Evolutionary conservation across 1,140 invertebrate species (phyloP), one percentile per base, ranked within the genome.

Genomic region (Aphaenogaster ashmeadi): DNA sequence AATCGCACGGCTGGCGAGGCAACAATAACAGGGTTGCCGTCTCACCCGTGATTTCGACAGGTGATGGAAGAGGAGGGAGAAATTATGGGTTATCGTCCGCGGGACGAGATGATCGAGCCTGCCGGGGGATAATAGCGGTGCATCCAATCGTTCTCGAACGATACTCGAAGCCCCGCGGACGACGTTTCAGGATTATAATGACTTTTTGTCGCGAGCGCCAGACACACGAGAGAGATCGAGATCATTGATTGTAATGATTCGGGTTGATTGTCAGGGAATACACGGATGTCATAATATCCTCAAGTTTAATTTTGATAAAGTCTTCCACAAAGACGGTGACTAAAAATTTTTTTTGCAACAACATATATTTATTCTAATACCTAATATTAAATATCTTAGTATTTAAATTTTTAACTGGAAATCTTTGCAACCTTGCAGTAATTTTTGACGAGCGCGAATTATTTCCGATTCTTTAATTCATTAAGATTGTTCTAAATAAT

Each of bases 91-190:
- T 64, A 52, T 71, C 64, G 67, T 52, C 56, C 78, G 38, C 64
- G 67, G 44, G 78, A 62, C 41, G 77, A 52, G 81, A 84, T 77
- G 74, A 88, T 90, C 67, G 54, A 54, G 50, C 15, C 72, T 78
- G 69, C 56, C 71, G 41, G 41, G 33, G 80, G 75, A 90, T 90
- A 90, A 90, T 90, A 71, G 79, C 80, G 67, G 56, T 90, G 74
- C 89, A 78, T 87, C 72, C 71, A 36, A 83, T 52, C 69, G 41
- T 87, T 83, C 69, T 83, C 77, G 50, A 47, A 27, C 52, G 60
- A 54, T 52, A 47, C 15, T 50, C n/a, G 58, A 44, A 21, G 21
- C 56, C 15, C 36, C 78, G 47, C 66, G 21, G 41, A 44, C 56
- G 69, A 90, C 72, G 74, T 74, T 84, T 36, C 33, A 52, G 52